A percentile compares a stretch with the other conserved stretches of the same genome.
Evolutionary conservation across 1,140 invertebrate species (phyloP).

Genomic region (Sinella curviseta): DNA sequence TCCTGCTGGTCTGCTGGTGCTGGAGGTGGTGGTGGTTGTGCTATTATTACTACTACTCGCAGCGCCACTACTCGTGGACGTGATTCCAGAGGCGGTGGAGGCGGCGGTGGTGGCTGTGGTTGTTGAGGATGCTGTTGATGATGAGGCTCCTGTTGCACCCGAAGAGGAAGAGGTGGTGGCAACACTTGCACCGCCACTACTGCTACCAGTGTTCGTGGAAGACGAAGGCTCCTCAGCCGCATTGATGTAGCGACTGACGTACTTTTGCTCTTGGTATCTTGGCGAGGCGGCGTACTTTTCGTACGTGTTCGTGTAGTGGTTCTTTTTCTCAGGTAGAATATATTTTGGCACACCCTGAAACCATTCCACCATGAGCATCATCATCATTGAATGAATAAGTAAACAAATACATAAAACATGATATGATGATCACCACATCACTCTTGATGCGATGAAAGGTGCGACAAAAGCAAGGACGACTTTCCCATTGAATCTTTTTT

Average conservation of each 20-base stretch:
- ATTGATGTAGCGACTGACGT: constrained; percentile 46
- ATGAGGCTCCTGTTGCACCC: too few relatives aligned
- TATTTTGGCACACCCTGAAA: constrained; percentile 69
- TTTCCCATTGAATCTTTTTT: background rate
- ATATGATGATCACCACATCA: background rate
- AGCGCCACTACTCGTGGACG: constrained; percentile 2
- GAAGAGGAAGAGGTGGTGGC: too few relatives aligned
- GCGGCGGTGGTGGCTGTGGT: background rate
- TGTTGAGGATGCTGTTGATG: background rate
- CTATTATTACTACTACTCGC: constrained; percentile 5
- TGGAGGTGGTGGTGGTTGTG: too few relatives aligned
- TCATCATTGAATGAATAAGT: background rate
- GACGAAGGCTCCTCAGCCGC: constrained; percentile 8
- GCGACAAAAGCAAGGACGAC: too few relatives aligned
- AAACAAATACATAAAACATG: background rate
- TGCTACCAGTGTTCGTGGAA: constrained; percentile 9
- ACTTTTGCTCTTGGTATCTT: constrained; percentile 42
- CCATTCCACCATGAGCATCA: background rate
- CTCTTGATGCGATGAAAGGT: too few relatives aligned
- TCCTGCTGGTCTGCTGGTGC: background rate
- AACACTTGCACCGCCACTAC: too few relatives aligned
- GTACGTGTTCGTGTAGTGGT: constrained; percentile 36
- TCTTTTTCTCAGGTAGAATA: constrained; percentile 65
- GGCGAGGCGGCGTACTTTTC: constrained; percentile 29
- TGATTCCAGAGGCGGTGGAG: background rate